phyloP scores from a whole-genome alignment of 2,113 vertebrate species.

The Gambusia holbrooki region DNA sequence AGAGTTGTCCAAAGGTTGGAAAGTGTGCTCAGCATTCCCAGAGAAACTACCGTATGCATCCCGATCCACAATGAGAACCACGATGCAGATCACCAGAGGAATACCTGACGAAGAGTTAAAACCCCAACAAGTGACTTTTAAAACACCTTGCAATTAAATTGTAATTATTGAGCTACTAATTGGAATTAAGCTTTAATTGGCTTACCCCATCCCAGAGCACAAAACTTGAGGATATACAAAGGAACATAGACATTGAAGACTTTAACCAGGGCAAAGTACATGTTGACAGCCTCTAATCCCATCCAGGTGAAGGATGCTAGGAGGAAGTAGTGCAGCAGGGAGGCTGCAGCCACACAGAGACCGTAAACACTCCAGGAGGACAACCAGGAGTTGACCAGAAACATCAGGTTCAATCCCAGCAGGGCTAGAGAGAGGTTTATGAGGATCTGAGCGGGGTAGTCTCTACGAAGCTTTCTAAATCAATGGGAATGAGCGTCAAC shows the following conservation, averaged over 20 bases:
- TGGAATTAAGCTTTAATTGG: background rate
- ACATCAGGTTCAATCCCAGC: constrained; percentile 86
- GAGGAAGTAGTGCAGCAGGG: constrained; percentile 87
- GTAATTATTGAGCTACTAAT: background rate
- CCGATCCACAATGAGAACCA: constrained; percentile 80
- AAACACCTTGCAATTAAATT: background rate
- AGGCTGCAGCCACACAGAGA: constrained; percentile 80
- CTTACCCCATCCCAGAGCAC: constrained; percentile 89
- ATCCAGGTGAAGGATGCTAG: constrained; percentile 91
- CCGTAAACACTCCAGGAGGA: constrained; percentile 74
- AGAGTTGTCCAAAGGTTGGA: constrained; percentile 56
- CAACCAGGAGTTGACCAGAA: constrained; percentile 88
- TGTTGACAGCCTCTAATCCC: constrained; percentile 88
- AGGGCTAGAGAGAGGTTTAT: constrained; percentile 85
- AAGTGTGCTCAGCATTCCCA: background rate
- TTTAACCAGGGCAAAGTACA: constrained; percentile 90
- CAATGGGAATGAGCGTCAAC: fast-evolving
- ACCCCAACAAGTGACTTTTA: background rate
- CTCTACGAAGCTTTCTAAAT: constrained; percentile 84
- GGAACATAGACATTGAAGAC: constrained; percentile 91
- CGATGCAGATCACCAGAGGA: constrained; percentile 82
- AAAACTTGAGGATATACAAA: constrained; percentile 90
- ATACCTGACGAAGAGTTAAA: constrained; percentile 78
- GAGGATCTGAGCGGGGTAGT: constrained; percentile 91
- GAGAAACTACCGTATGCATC: constrained; percentile 80